Evolutionary conservation across 2,113 vertebrate genomes (phyloP), one percentile per base, ranked within the genome.

Genomic region (Lynx canadensis): DNA sequence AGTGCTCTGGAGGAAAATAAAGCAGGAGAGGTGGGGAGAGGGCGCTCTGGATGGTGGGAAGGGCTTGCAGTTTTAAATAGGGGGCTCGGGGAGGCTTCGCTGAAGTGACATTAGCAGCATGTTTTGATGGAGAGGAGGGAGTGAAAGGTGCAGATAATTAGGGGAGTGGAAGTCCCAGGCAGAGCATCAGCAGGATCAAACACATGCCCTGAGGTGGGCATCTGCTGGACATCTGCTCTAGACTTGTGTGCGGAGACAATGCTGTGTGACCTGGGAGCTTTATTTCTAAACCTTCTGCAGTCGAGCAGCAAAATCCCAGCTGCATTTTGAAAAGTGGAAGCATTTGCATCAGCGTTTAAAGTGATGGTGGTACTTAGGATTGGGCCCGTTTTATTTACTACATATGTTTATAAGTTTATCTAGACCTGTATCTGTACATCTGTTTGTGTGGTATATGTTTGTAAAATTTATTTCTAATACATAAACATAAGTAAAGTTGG

Each of bases 311-410:
- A 78, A 97, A 36, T 41, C 31, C 29, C 66, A 48, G 36, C n/a
- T 69, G 41, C 57, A 79, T 74, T 86, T 83, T 79, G 73, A 79
- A 96, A 94, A 94, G 52, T n/a, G 38, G 45, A 85, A 88, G 14
- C 25, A 85, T 89, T 84, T 93, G 18, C 69, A 57, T 93, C 65
- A 65, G 29, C 29, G 4, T 65, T 91, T 80, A 79, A 94, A 86
- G 71, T 65, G 52, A 96, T 31, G 21, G 5, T 27, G 4, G 86
- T 52, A 90, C 73, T 38, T 68, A 38, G 68, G 60, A 82, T 66
- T 27, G 36, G 13, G 33, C 81, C 27, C 15, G n/a, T 60, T 86
- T 96, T 95, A 95, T 91, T 74, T 89, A 60, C 45, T 29, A 66
- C 60, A 71, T n/a, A 15, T 33, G 27, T 81, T 81, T 93, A 41